Percentiles rank a stretch among this genome's conserved stretches.
These are phyloP conservation scores for Gymnopithys bicolor DNA, from an alignment of 2,797 vertebrate species.

Conservation along the genomic window DNA sequence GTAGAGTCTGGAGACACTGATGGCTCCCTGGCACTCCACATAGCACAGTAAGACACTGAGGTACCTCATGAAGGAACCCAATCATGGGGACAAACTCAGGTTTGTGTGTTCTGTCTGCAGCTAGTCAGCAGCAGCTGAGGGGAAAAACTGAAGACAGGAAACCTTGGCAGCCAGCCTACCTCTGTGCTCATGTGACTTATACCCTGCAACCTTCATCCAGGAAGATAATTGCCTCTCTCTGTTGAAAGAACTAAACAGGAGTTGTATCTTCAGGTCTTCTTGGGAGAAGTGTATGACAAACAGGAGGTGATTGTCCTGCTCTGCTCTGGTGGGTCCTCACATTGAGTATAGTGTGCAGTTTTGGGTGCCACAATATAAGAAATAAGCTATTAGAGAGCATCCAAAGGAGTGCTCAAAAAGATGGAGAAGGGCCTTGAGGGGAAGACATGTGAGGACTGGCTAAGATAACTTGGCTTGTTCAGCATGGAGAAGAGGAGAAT, in stretches of 20 bases:
- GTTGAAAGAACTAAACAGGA: background rate
- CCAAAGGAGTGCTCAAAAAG: background rate
- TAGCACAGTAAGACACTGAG: background rate
- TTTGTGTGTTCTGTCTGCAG: background rate
- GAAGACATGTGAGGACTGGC: background rate
- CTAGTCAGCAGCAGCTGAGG: background rate
- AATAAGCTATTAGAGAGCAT: background rate
- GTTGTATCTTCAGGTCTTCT: accelerated
- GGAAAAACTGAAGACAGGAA: background rate
- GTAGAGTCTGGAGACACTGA: background rate
- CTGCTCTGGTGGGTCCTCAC: background rate
- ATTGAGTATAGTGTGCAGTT: background rate
- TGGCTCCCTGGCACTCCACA: background rate
- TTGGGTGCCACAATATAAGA: background rate
- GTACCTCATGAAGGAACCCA: background rate
- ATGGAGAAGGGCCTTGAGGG: background rate
- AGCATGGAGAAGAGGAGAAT: background rate
- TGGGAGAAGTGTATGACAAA: accelerated
- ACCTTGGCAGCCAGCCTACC: background rate
- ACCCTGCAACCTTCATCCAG: background rate
- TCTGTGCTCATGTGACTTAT: background rate
- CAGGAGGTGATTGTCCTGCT: background rate
- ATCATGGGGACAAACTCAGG: background rate
- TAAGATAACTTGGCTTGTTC: background rate
- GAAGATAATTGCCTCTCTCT: background rate